phyloP scores from a whole-genome alignment of 2,888 invertebrate genomes.

The Hirtodrosophila duncani region DNA sequence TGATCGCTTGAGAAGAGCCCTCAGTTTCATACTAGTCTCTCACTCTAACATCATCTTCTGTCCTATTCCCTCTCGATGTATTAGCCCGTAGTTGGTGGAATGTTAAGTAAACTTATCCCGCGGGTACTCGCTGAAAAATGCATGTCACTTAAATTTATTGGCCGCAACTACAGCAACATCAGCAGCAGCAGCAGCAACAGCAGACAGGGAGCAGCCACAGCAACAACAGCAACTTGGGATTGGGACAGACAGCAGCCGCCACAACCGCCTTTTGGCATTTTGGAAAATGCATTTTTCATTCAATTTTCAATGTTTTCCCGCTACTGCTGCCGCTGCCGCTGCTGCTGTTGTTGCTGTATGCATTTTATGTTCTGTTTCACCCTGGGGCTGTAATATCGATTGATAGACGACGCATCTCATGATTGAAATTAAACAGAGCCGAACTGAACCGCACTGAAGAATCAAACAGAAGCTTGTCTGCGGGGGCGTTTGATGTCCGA shows the following conservation, averaged over 20 bases:
- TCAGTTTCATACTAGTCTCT: neutral
- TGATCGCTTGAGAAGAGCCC: conserved; percentile 30
- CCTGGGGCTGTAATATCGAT: conserved; percentile 67
- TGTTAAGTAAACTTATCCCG: conserved; percentile 66
- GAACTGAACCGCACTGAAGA: neutral
- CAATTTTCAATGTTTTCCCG: too few relatives aligned
- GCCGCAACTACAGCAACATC: conserved; percentile 49
- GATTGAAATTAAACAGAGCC: conserved; percentile 62
- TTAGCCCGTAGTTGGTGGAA: conserved; percentile 60
- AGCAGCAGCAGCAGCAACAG: conserved; percentile 5
- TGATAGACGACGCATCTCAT: conserved; percentile 56
- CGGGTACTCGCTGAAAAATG: conserved; percentile 71
- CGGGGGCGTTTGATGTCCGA: conserved; percentile 4
- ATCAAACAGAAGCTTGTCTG: conserved; percentile 8
- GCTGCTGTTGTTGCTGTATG: conserved; percentile 18
- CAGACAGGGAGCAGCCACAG: conserved; percentile 18
- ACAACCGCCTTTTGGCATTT: conserved; percentile 23
- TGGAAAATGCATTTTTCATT: conserved; percentile 70
- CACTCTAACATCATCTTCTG: conserved; percentile 3
- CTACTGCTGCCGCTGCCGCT: too few relatives aligned
- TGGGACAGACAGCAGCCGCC: conserved; percentile 26
- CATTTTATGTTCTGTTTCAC: conserved; percentile 50
- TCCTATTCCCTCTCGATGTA: neutral
- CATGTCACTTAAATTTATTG: conserved; percentile 73
- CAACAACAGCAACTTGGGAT: conserved; percentile 2